Conservation (phyloP, 2,888 invertebrate species). For the Tetragnatha montana region DNA sequence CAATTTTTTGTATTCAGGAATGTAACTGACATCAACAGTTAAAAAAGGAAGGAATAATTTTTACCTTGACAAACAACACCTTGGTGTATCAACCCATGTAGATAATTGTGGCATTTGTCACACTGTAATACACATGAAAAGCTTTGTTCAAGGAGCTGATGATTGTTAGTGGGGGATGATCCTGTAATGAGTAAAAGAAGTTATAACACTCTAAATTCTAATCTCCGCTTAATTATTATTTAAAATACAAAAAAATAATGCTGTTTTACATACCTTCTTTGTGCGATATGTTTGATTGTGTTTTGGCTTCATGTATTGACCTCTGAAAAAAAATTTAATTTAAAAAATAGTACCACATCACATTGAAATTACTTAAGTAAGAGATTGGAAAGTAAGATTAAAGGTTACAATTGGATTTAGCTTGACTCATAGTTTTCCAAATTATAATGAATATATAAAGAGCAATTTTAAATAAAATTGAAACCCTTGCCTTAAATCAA, state of each 20-base stretch:
- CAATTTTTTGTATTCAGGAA: background rate
- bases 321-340: slow-evolving; percentile 48
- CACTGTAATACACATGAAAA: slow-evolving; percentile 83
- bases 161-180: slow-evolving; percentile 73
- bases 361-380: too few species aligned
- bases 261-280: slow-evolving; percentile 53
- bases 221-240: background rate
- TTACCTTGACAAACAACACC: slow-evolving; percentile 83
- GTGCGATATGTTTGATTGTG: slow-evolving; percentile 27
- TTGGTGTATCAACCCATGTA: slow-evolving; percentile 83
- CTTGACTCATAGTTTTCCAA: background rate
- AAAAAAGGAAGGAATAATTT: slow-evolving; percentile 31
- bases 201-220: background rate
- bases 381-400: too few species aligned
- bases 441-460: background rate
- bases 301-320: slow-evolving; percentile 59
- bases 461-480: background rate
- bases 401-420: too few species aligned
- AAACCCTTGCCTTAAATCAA: too few species aligned
- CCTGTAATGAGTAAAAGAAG: slow-evolving; percentile 23
- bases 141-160: slow-evolving; percentile 81
- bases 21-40: background rate
- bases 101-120: slow-evolving; percentile 84
- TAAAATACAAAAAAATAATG: background rate
- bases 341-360: background rate